Base-by-base conservation (phyloP, 1,140 invertebrate species). In the Zaprionus camerounensis region DNA sequence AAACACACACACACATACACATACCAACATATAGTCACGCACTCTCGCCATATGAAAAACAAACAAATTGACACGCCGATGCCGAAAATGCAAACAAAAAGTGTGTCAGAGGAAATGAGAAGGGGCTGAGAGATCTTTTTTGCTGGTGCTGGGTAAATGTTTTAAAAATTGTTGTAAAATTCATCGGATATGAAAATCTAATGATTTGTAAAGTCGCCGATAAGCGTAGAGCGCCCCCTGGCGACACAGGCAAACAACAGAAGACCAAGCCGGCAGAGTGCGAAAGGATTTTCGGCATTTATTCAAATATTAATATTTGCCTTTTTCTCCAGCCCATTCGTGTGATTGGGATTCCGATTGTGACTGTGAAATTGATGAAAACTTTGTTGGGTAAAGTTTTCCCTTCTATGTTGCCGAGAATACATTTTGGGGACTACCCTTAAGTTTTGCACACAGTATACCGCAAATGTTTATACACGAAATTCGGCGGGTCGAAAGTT, bases 111-210 rank as follows among this genome's bases (percentile, higher is more conserved):
- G n/a, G 22, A 64, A 70, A 62, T 15, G 28, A 44, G 15, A 55
- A 41, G 36, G 49, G 15, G 41, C 41, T 31, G 59, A 55, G 38
- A 67, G 46, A 46, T 51, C 5, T 81, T 80, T 75, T 61, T 64
- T 71, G 41, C 56, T 78, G 75, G 41, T 70, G 53, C 73, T 78
- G 67, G 75, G 63, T 78, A 81, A 78, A 75, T 71, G 66, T 81
- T 76, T 68, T 76, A 66, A 76, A 85, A 90, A 82, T 85, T 85
- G 85, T 82, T 90, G 85, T 90, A 85, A 90, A 90, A 90, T 90
- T 90, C 85, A 90, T 90, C 85, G 85, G 85, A 90, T 90, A 85
- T 90, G 85, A 90, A 90, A 90, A 85, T 90, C 85, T 90, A 90
- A 90, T 90, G 85, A 90, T 90, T 90, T 90, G 85, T 90, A 90